Base-by-base conservation (phyloP, 2,113 vertebrate genomes). In the Chelonoidis abingdonii region DNA sequence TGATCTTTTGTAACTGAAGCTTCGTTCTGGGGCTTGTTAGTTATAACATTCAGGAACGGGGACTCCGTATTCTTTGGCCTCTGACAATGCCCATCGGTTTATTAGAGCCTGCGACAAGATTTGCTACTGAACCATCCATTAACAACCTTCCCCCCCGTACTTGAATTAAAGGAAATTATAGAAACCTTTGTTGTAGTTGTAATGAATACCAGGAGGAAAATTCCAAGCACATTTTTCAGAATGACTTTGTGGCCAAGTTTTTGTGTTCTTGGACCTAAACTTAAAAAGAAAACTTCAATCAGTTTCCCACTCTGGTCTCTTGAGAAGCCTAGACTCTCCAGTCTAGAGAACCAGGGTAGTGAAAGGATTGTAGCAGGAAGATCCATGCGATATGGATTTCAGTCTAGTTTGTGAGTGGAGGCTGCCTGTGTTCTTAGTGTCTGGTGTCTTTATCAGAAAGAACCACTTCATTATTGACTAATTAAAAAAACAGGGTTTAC, bases 141-240 rank as follows among this genome's bases (percentile, higher is more conserved):
- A 31, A 54, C 5, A 22, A 35, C n/a, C 47, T 87, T 13, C 83
- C 87, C 65, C 38, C 3, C 10, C 10, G 1, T 27, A 1, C 54
- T 75, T 83, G 69, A 50, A 79, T 89, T 75, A 12, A 5, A 84
- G 93, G 56, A 86, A 86, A 72, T 3, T 76, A 19, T 14, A 35
- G 89, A 94, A 96, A 17, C 21, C 27, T 80, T 85, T 86, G 56
- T 91, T 57, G 80, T 81, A 1, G 11, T 86, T 52, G 79, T 41
- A 44, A 38, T 75, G 84, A 49, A 50, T 47, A 80, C 22, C 78
- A 27, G 25, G 35, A 29, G 78, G 47, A 14, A 80, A 16, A 11
- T 16, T n/a, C 29, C 41, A 50, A 47, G 25, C 29, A 44, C 78
- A 3, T 49, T 80, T 80, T 49, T 80, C 47, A 19, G 38, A 80